These are phyloP conservation scores for Oscarella lobularis DNA, from an alignment of 37 sponge, comb jelly and placozoan genomes.

Conservation along the genomic window DNA sequence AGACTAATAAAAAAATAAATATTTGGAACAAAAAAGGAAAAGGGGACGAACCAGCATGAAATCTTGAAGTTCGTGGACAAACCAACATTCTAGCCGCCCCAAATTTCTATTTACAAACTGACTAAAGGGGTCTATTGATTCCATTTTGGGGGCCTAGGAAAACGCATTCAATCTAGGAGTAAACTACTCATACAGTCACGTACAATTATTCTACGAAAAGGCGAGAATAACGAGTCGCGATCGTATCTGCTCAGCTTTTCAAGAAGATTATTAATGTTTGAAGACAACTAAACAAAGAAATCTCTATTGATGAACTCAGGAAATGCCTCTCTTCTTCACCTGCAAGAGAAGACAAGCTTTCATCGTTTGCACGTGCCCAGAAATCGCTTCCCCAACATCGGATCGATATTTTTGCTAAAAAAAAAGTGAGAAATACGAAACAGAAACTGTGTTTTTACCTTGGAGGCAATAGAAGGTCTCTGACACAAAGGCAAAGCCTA, in stretches of 20 bases:
- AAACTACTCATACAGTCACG: neutral
- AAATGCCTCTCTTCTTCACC: neutral
- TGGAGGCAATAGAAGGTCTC: too few species aligned
- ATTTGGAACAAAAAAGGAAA: too few species aligned
- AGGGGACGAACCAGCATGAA: conserved; percentile 2
- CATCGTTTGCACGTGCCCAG: neutral
- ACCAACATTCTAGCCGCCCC: neutral
- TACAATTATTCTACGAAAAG: neutral
- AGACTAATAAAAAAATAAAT: neutral
- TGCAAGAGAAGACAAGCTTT: neutral
- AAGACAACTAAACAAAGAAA: neutral
- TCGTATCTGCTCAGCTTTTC: neutral
- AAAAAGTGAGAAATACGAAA: neutral
- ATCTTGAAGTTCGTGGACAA: neutral
- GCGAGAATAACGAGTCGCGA: neutral
- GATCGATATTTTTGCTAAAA: neutral
- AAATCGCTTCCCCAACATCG: neutral
- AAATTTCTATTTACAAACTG: neutral
- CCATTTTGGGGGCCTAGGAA: conserved; percentile 2
- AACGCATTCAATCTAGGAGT: neutral
- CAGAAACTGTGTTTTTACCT: too few species aligned
- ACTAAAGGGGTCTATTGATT: neutral
- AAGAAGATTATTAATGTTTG: neutral
- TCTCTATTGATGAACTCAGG: too few species aligned
- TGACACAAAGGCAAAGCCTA: too few species aligned